A percentile compares a stretch with the other conserved stretches of the same genome.
Conservation (phyloP, 2,797 vertebrate species). For the Fistularia tabacaria region DNA sequence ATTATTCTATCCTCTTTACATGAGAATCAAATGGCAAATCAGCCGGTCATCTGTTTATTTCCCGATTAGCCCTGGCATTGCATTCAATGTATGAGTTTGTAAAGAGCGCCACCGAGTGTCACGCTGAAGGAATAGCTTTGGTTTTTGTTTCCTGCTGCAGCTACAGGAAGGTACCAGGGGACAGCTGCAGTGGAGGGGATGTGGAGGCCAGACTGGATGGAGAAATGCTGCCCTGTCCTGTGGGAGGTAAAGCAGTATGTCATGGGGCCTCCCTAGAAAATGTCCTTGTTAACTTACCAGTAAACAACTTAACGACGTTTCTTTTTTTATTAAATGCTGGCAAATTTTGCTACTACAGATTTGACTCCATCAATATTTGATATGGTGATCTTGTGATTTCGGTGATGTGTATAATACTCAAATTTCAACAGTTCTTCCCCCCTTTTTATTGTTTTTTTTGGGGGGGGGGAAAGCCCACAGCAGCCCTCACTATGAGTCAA, state of each 20-base stretch:
- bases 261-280: background rate
- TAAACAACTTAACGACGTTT: no score
- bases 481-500: background rate
- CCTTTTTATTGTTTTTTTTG: background rate
- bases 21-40: no score
- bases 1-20: no score
- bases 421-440: no score
- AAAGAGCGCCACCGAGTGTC: slow-evolving; percentile 44
- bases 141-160: slow-evolving; percentile 58
- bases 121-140: background rate
- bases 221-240: slow-evolving; percentile 90
- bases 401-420: no score
- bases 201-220: slow-evolving; percentile 88
- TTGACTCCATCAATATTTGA: no score
- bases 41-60: no score
- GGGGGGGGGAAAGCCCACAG: background rate
- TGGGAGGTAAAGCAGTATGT: slow-evolving; percentile 80
- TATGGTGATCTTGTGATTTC: no score
- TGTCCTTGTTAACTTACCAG: no score
- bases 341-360: no score
- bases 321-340: no score
- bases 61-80: no score
- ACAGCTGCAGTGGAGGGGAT: slow-evolving; percentile 92
- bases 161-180: slow-evolving; percentile 94
- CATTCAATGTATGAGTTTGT: slow-evolving; percentile 3